Base-by-base conservation (phyloP, 2,797 vertebrate species). In the Mormyrops attenuatus region DNA sequence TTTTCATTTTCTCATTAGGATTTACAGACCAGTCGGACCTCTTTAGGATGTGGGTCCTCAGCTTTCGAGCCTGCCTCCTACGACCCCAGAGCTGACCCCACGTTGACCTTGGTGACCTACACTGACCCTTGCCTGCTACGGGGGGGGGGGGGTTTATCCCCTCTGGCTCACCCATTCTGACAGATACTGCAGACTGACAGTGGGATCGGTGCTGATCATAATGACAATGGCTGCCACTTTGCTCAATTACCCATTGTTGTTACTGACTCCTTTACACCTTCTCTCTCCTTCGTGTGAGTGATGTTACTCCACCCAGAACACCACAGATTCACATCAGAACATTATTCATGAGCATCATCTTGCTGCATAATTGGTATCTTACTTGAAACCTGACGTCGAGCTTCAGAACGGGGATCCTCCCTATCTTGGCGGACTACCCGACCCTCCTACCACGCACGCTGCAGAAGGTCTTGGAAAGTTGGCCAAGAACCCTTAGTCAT, bases 181-280 rank as follows among this genome's bases (percentile, higher is more conserved):
- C 34, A 69, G 34, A 66, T 38, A 88, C 47, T 96, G 95, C 90
- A 94, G 93, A 97, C 97, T 97, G 97, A 98, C 84, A 97, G 96
- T 97, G 94, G 66, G 94, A 94, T 95, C 95, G 95, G 95, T 94
- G 95, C 93, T 95, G 95, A 95, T 94, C 93, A 92, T 95, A 96
- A 96, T 96, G 95, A 96, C 96, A 96, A 96, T 95, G 94, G 93
- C 94, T 96, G 96, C 95, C 95, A 94, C 96, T 95, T 93, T 95
- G 94, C 93, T 94, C 94, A 94, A 94, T 95, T 94, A 94, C 93
- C 94, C 94, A 90, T 88, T 89, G 80, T 88, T 89, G 80, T 88
- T 82, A 95, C 95, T 95, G 94, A 95, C 95, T 94, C 94, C 92
- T 3, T 90, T 92, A 90, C 44, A 82, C 92, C 91, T 87, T 91